Conservation (phyloP, 2,797 vertebrate genomes). For the Rhinichthys osculus region DNA sequence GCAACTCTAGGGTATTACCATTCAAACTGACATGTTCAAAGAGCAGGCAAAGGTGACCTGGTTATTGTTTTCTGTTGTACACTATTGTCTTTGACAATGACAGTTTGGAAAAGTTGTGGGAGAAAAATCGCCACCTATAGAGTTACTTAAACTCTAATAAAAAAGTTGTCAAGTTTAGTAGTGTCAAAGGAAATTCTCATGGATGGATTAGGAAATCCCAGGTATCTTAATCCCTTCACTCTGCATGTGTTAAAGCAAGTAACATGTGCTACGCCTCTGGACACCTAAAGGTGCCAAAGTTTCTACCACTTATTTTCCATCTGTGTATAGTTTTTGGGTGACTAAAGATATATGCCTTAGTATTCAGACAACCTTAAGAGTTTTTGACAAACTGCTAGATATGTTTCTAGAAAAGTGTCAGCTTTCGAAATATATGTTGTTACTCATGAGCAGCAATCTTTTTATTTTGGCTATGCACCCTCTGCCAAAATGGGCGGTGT, state of each 20-base stretch:
- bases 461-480: background rate
- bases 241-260: background rate
- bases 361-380: background rate
- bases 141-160: background rate
- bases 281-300: background rate
- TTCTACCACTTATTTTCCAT: background rate
- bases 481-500: background rate
- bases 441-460: background rate
- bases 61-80: background rate
- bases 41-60: slow-evolving; percentile 10
- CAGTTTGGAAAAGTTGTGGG: background rate
- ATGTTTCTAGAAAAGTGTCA: background rate
- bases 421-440: background rate
- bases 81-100: background rate
- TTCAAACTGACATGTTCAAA: slow-evolving; percentile 11
- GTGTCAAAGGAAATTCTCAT: background rate
- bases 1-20: background rate
- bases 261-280: background rate
- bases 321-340: background rate
- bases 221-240: background rate
- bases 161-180: background rate
- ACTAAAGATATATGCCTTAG: background rate
- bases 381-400: background rate
- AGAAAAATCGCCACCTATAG: background rate
- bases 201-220: too few relatives aligned